phyloP scores from a whole-genome alignment of 2,888 invertebrate genomes.

The Perithous albicinctus region DNA sequence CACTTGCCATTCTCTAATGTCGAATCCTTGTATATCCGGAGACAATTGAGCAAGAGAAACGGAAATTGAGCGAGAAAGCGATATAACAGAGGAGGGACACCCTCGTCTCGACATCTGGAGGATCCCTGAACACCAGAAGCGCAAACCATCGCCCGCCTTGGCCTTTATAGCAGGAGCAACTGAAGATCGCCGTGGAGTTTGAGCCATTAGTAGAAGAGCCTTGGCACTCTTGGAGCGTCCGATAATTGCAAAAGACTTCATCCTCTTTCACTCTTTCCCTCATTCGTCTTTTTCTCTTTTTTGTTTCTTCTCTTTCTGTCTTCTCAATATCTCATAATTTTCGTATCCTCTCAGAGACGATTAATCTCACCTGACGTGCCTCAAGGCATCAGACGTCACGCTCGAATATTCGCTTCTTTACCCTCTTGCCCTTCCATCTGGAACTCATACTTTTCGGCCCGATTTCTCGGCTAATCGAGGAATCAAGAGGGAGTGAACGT shows the following conservation, averaged over 20 bases:
- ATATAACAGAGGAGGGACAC: slow-evolving; percentile 10
- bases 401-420: slow-evolving; percentile 2
- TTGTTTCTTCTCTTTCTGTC: slow-evolving; percentile 2
- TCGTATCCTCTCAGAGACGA: slow-evolving; percentile 49
- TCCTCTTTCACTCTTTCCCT: slow-evolving; percentile 27
- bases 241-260: slow-evolving; percentile 77
- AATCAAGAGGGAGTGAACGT: slow-evolving; percentile 1
- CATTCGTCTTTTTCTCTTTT: slow-evolving; percentile 25
- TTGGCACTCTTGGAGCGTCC: slow-evolving; percentile 68
- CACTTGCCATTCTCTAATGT: slow-evolving; percentile 70
- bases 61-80: slow-evolving; percentile 35
- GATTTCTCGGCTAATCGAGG: slow-evolving; percentile 42
- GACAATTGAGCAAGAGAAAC: slow-evolving; percentile 53
- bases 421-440: not conserved
- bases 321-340: slow-evolving; percentile 29
- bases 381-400: slow-evolving; percentile 38
- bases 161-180: slow-evolving; percentile 22
- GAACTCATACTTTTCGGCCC: slow-evolving; percentile 15
- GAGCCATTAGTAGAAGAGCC: slow-evolving; percentile 74
- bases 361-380: slow-evolving; percentile 62
- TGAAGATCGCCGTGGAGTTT: slow-evolving; percentile 42
- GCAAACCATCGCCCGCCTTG: slow-evolving; percentile 37
- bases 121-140: slow-evolving; percentile 56
- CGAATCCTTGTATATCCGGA: slow-evolving; percentile 75
- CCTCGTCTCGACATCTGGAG: slow-evolving; percentile 61